These are phyloP conservation scores for Brachyistius frenatus DNA, from an alignment of 2,113 vertebrate species.

Conservation along the genomic window DNA sequence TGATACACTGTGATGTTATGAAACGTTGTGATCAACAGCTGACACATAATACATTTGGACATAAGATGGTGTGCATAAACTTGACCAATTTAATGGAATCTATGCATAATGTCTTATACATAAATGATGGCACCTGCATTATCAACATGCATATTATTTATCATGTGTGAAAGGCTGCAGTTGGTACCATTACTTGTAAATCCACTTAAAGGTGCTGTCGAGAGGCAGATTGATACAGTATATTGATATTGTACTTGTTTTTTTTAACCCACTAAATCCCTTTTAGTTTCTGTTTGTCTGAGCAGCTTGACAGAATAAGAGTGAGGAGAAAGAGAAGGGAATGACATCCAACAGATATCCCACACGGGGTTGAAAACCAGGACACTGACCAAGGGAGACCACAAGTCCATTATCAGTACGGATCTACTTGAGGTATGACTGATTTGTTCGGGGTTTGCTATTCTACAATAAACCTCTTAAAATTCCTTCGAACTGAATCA, in stretches of 20 bases:
- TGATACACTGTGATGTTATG: neutral
- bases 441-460: neutral
- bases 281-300: neutral
- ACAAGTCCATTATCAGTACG: constrained; percentile 12
- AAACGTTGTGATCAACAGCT: neutral
- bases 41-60: constrained; percentile 2
- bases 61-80: neutral
- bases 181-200: neutral
- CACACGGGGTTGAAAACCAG: constrained; percentile 5
- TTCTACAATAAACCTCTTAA: neutral
- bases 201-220: neutral
- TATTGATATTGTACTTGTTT: neutral
- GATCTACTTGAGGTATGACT: constrained; percentile 4
- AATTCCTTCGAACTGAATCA: constrained; percentile 26
- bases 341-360: neutral
- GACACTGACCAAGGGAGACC: constrained; percentile 1
- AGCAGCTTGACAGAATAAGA: neutral
- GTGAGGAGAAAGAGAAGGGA: neutral
- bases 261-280: neutral
- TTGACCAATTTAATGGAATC: neutral
- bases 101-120: neutral
- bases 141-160: neutral
- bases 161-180: neutral
- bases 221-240: constrained; percentile 6
- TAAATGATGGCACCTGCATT: neutral